Conservation (phyloP, 2,888 invertebrate species). For the Yponomeuta malinellus region DNA sequence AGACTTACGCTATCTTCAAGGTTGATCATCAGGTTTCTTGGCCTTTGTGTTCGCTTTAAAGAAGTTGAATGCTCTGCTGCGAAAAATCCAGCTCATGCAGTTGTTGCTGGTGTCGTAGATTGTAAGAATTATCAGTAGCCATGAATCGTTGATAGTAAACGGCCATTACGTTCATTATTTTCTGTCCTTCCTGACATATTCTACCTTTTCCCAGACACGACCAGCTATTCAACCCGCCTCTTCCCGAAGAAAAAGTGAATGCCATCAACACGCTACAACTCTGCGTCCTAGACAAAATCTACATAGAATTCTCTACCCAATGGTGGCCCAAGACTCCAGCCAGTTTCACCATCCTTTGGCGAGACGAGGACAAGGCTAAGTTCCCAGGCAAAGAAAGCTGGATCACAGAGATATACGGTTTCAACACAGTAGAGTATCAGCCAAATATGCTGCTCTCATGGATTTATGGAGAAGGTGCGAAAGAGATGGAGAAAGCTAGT, state of each 20-base stretch:
- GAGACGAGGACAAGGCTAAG: constrained; percentile 63
- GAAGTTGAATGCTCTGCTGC: too few species aligned
- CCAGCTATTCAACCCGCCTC: constrained; percentile 75
- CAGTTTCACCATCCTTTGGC: constrained; percentile 76
- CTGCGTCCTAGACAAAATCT: constrained; percentile 82
- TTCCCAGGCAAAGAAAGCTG: constrained; percentile 68
- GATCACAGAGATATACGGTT: constrained; percentile 77
- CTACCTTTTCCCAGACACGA: constrained; percentile 43
- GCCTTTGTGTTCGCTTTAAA: too few species aligned
- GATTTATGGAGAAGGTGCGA: constrained; percentile 79
- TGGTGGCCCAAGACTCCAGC: constrained; percentile 77
- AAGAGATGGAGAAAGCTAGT: constrained; percentile 74
- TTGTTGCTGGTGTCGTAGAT: too few species aligned
- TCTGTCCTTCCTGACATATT: too few species aligned
- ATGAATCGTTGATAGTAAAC: too few species aligned
- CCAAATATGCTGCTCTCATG: constrained; percentile 79
- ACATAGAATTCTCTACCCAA: constrained; percentile 78
- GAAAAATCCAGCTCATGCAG: too few species aligned
- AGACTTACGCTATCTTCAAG: background rate
- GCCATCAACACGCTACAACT: constrained; percentile 78
- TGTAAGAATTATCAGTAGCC: too few species aligned
- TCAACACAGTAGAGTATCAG: constrained; percentile 77
- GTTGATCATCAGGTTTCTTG: too few species aligned
- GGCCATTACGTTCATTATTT: too few species aligned
- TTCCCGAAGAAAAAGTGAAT: constrained; percentile 72